Evolutionary conservation across 2,113 vertebrate species (phyloP).

Genomic region (Stigmatopora nigra): DNA sequence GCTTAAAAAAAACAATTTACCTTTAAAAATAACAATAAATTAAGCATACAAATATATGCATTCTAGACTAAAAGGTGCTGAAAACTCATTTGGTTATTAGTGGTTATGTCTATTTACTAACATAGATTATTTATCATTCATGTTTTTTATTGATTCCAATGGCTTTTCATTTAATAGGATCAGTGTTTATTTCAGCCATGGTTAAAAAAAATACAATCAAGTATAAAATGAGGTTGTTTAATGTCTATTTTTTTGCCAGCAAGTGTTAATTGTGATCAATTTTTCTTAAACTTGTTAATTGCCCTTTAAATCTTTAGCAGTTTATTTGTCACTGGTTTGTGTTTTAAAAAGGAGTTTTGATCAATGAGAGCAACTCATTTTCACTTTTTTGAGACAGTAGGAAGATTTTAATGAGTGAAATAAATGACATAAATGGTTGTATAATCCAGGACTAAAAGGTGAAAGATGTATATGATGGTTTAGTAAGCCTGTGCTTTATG

Average conservation of each 20-base stretch:
- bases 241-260: constrained; percentile 15
- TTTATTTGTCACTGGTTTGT: constrained; percentile 9
- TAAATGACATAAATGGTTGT: constrained; percentile 19
- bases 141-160: not conserved
- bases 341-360: constrained; percentile 23
- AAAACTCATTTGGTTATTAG: not conserved
- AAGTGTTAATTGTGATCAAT: constrained; percentile 10
- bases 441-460: constrained; percentile 19
- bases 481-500: constrained; percentile 44
- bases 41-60: not conserved
- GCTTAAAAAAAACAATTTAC: not conserved
- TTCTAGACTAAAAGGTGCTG: not conserved
- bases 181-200: not conserved
- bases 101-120: not conserved
- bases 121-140: not conserved
- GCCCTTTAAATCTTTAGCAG: constrained; percentile 10
- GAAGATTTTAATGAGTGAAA: constrained; percentile 27
- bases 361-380: constrained; percentile 33
- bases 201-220: not conserved
- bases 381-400: constrained; percentile 24
- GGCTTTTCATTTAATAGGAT: not conserved
- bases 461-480: constrained; percentile 31
- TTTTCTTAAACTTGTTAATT: not conserved
- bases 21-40: not conserved
- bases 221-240: constrained; percentile 10